Conservation (phyloP, 2,888 invertebrate genomes). For the Merodon equestris region DNA sequence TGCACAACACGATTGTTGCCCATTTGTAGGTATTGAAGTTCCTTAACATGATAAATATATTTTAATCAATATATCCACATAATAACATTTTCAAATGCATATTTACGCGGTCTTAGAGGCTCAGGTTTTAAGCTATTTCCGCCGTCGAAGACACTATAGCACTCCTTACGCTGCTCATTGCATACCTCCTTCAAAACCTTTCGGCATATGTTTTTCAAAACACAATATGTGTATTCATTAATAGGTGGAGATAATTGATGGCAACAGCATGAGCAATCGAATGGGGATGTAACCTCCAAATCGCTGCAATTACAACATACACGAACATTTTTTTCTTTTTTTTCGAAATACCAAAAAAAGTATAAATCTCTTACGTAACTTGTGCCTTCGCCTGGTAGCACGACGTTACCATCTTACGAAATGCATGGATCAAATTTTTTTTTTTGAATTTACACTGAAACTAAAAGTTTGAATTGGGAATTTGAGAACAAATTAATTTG, state of each 20-base stretch:
- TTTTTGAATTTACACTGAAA: not conserved
- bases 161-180: constrained; percentile 65
- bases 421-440: not conserved
- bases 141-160: constrained; percentile 74
- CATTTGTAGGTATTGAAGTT: no score
- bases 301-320: not conserved
- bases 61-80: no score
- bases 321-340: no score
- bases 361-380: constrained; percentile 1
- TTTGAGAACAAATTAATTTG: not conserved
- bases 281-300: no score
- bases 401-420: constrained; percentile 28
- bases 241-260: constrained; percentile 67
- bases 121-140: constrained; percentile 69
- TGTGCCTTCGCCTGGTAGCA: not conserved
- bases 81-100: no score
- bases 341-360: not conserved
- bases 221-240: constrained; percentile 72
- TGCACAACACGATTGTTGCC: no score
- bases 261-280: constrained; percentile 7
- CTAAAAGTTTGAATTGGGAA: not conserved
- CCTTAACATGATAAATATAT: no score
- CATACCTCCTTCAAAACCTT: constrained; percentile 73
- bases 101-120: not conserved
- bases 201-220: constrained; percentile 74